Conservation (phyloP, 2,797 vertebrate species). For the Dendrocincla tyrannina region DNA sequence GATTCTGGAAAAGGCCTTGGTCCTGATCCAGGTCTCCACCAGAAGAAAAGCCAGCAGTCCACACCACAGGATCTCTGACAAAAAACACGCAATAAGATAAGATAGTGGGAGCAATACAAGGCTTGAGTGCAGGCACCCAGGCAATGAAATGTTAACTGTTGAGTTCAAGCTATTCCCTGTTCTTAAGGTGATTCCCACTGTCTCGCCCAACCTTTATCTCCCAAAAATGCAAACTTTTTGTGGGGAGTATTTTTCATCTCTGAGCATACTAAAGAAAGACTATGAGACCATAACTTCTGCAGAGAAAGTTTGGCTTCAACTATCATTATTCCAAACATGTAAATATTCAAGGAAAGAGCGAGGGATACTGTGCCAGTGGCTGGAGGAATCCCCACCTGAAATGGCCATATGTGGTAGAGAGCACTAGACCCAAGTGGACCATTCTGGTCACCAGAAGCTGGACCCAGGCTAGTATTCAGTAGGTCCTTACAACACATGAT, state of each 20-base stretch:
- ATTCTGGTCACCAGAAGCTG: not conserved
- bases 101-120: not conserved
- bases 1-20: not conserved
- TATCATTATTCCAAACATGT: not conserved
- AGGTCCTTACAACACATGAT: not conserved
- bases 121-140: not conserved
- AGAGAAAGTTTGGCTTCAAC: not conserved
- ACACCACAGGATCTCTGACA: not conserved
- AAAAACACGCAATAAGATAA: not conserved
- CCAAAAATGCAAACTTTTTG: not conserved
- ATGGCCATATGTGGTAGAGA: not conserved
- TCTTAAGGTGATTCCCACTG: not conserved
- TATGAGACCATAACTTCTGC: not conserved
- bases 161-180: not conserved
- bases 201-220: not conserved
- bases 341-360: not conserved
- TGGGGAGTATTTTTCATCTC: not conserved
- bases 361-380: not conserved
- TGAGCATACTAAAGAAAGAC: not conserved
- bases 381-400: not conserved
- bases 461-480: not conserved
- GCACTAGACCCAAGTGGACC: not conserved
- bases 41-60: not conserved
- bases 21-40: not conserved
- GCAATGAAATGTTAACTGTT: not conserved